Evolutionary conservation across 2,113 vertebrate species (phyloP).

Genomic region (Seriola rivoliana): DNA sequence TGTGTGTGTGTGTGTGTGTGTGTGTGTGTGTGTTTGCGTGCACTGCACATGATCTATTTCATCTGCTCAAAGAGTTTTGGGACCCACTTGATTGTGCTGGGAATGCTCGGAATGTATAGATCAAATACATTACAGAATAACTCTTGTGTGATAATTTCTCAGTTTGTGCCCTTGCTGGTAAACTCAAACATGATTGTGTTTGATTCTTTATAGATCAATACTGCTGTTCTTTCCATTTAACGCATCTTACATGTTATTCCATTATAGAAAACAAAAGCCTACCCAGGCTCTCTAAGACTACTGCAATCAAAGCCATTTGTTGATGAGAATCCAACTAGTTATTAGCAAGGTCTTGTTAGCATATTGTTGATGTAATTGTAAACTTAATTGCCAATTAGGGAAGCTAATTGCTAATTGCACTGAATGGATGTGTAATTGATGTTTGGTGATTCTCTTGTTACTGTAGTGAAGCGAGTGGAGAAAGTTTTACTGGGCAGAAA

Average conservation of each 20-base stretch:
- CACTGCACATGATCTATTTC: background rate
- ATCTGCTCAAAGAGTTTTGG: background rate
- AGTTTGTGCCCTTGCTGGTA: background rate
- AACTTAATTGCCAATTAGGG: conserved; percentile 57
- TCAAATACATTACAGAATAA: background rate
- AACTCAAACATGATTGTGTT: conserved; percentile 9
- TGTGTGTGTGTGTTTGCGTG: too few species aligned
- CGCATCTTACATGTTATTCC: conserved; percentile 14
- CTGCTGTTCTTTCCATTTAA: conserved; percentile 5
- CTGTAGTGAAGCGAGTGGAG: conserved; percentile 1
- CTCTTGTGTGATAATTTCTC: background rate
- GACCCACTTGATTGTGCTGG: background rate
- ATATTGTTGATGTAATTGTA: conserved; percentile 60
- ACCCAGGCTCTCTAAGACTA: background rate
- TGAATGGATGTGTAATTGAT: conserved; percentile 57
- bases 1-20: background rate
- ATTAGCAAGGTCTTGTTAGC: conserved; percentile 53
- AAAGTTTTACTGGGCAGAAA: background rate
- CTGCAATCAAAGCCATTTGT: conserved; percentile 38
- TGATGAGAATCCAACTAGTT: conserved; percentile 39
- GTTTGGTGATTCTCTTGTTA: conserved; percentile 25
- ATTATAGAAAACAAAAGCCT: conserved; percentile 23
- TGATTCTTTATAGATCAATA: background rate
- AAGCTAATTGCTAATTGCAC: conserved; percentile 52
- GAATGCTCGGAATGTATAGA: background rate